These are phyloP conservation scores for Drosophila mojavensis DNA, from an alignment of 1,140 invertebrate species.

Conservation along the genomic window DNA sequence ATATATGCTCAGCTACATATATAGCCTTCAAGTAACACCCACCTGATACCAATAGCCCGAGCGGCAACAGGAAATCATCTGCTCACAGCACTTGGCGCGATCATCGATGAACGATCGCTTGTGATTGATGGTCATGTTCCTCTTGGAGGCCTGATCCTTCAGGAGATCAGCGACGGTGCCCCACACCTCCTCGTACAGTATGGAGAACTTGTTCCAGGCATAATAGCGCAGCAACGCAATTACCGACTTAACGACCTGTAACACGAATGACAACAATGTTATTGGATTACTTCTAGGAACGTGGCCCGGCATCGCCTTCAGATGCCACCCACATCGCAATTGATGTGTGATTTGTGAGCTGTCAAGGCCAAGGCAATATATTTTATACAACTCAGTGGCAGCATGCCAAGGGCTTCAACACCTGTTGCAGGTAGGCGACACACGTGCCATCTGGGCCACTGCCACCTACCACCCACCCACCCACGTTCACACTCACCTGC, in stretches of 20 bases:
- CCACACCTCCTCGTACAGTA: constrained; percentile 94
- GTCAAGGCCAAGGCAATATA: background rate
- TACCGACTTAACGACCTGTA: constrained; percentile 95
- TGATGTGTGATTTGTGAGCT: constrained; percentile 15
- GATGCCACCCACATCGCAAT: background rate
- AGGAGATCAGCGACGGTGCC: constrained; percentile 91
- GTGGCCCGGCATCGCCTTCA: background rate
- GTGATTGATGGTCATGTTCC: constrained; percentile 93
- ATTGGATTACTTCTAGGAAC: background rate
- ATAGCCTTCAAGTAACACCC: constrained; percentile 7
- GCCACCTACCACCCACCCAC: background rate
- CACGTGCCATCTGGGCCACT: too few relatives aligned
- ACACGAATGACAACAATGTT: constrained; percentile 33
- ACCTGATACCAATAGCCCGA: constrained; percentile 91
- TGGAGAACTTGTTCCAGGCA: constrained; percentile 96
- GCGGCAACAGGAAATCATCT: constrained; percentile 89
- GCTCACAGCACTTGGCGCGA: constrained; percentile 89
- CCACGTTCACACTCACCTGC: constrained; percentile 87
- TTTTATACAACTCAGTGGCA: background rate
- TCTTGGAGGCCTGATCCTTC: constrained; percentile 88
- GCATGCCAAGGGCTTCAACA: background rate
- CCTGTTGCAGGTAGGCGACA: background rate
- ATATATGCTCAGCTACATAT: background rate
- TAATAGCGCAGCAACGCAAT: constrained; percentile 95
- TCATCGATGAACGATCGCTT: constrained; percentile 88